Base-by-base conservation (phyloP, 2,797 vertebrate genomes). In the Anabacerthia variegaticeps region DNA sequence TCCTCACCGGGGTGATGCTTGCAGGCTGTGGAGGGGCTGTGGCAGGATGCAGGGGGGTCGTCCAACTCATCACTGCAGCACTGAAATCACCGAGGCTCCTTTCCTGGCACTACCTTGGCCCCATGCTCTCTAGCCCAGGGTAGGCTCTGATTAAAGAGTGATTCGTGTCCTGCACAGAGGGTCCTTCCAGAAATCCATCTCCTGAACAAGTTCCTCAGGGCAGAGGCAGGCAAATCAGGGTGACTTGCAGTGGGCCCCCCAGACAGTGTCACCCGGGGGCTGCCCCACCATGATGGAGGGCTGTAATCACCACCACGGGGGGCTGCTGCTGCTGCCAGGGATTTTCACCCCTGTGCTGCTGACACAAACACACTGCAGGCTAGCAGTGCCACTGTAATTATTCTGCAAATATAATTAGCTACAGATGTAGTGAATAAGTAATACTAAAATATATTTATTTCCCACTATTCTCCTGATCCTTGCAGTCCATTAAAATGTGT, bases 91-190 rank as follows among this genome's bases (percentile, higher is more conserved):
- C 12, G 30, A 5, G 63, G 37, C 51, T 54, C 48, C 56, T 81
- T 10, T 36, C 48, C 34, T 4, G 11, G 24, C 1, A 4, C 41
- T 26, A 7, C 43, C 63, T 32, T 79, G 95, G 96, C 97, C 97
- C 96, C 79, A 67, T 41, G 71, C 97, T 98, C 97, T 95, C 96
- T 92, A 96, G 96, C 97, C 97, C 97, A 97, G 96, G 92, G 95
- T 92, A 97, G 91, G 96, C 97, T 98, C 97, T 98, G 98, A 98
- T 98, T 98, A 98, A 98, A 98, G 98, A 98, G 98, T 98, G 98
- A 99, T 98, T 99, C 98, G 98, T 98, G 97, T 96, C 95, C 46
- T 88, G 96, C 97, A 92, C 91, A 84, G 97, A 98, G 98, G 98
- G 97, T 97, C 98, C 97, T 97, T 98, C 97, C 97, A 97, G 98